These are phyloP conservation scores for Isurus oxyrinchus DNA, from an alignment of 2,113 vertebrate genomes.

Conservation along the genomic window DNA sequence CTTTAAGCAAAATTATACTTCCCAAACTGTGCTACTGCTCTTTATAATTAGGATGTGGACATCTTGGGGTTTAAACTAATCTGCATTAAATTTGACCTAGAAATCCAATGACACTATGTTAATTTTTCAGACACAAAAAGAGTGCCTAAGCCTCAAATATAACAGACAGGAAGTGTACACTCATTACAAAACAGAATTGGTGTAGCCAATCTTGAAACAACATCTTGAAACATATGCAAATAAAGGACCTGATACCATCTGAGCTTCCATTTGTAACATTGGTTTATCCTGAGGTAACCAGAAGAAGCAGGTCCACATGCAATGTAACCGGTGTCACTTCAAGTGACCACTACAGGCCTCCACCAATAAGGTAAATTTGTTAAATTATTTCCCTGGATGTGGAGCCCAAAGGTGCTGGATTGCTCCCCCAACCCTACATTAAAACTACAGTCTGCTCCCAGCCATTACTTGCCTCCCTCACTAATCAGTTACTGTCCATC, in stretches of 20 bases:
- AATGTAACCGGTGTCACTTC: neutral
- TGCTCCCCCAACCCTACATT: neutral
- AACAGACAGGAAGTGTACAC: neutral
- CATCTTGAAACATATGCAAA: neutral
- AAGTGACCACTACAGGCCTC: neutral
- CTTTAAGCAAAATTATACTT: neutral
- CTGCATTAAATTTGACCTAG: neutral
- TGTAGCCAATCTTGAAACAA: neutral
- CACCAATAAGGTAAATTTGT: neutral
- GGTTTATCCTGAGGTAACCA: neutral
- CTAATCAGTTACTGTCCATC: neutral
- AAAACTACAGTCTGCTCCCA: neutral
- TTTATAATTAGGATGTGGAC: neutral
- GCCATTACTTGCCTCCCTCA: neutral
- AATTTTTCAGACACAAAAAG: neutral
- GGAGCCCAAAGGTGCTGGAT: neutral
- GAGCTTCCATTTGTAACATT: neutral
- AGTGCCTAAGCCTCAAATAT: neutral
- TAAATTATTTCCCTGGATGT: neutral
- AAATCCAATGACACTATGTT: no score
- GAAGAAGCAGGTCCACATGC: neutral
- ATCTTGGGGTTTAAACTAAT: neutral
- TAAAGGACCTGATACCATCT: neutral
- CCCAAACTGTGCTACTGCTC: neutral
- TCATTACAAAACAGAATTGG: neutral